These are phyloP conservation scores for Habrosyne pyritoides DNA, from an alignment of 2,888 invertebrate genomes.

Conservation along the genomic window DNA sequence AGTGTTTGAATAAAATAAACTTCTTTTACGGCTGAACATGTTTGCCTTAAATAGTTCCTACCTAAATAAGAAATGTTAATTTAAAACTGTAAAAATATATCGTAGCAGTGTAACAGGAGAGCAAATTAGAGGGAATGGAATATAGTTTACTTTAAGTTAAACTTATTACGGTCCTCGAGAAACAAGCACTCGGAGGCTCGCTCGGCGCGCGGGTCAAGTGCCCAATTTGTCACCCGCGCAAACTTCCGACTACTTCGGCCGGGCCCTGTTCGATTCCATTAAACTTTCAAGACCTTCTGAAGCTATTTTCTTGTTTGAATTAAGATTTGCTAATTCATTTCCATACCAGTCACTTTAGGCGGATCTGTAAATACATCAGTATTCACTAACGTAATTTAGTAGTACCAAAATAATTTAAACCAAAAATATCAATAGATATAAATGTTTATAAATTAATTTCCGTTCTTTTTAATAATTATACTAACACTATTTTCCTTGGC, in stretches of 20 bases:
- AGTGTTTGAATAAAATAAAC: too few species aligned
- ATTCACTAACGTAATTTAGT: background rate
- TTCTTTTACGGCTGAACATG: too few species aligned
- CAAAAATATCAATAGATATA: background rate
- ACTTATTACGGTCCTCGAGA: slow-evolving; percentile 82
- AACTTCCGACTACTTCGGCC: slow-evolving; percentile 76
- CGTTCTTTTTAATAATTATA: background rate
- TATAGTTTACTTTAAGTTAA: slow-evolving; percentile 84
- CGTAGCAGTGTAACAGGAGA: slow-evolving; percentile 55
- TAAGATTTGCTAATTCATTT: slow-evolving; percentile 79
- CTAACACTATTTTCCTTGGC: slow-evolving; percentile 15
- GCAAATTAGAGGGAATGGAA: slow-evolving; percentile 81
- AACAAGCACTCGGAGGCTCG: slow-evolving; percentile 77
- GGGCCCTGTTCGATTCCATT: slow-evolving; percentile 81
- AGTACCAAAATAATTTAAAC: background rate
- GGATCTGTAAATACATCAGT: slow-evolving; percentile 8
- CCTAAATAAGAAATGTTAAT: slow-evolving; percentile 57
- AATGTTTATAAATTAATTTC: background rate
- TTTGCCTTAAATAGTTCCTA: background rate
- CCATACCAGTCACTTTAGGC: slow-evolving; percentile 44
- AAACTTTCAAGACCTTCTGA: slow-evolving; percentile 83
- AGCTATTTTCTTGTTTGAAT: slow-evolving; percentile 80
- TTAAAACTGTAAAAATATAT: slow-evolving; percentile 64
- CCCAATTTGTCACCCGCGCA: slow-evolving; percentile 83
- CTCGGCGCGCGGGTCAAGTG: slow-evolving; percentile 79